A percentile compares a stretch with the other conserved stretches of the same genome.
Evolutionary conservation across 2,797 vertebrate genomes (phyloP).

Genomic region (Eurystomus glaucurus): DNA sequence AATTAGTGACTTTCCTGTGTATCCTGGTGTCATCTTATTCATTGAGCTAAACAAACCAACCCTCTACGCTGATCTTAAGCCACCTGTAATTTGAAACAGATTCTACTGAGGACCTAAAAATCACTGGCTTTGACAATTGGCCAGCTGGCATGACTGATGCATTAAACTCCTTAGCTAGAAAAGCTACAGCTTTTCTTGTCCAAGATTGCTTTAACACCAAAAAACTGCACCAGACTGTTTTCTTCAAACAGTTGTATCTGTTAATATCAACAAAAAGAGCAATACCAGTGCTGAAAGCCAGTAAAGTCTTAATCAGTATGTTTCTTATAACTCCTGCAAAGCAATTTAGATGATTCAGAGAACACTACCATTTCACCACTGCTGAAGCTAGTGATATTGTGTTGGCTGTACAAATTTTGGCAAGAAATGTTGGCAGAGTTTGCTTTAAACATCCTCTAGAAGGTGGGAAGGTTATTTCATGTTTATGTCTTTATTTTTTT

Average conservation of each 20-base stretch:
- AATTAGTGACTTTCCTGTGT: not conserved
- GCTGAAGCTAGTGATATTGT: not conserved
- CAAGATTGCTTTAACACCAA: not conserved
- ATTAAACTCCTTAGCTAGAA: not conserved
- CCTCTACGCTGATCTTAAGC: not conserved
- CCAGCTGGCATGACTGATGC: not conserved
- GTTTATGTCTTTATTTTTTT: not conserved
- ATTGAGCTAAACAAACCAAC: accelerated
- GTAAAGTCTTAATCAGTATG: not conserved
- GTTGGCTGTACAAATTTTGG: not conserved
- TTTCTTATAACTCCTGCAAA: not conserved
- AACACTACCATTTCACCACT: not conserved
- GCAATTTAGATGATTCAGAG: slow-evolving; percentile 17
- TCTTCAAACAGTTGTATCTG: not conserved
- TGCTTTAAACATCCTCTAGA: not conserved
- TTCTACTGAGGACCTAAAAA: not conserved
- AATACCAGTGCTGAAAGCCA: not conserved
- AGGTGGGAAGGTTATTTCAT: not conserved
- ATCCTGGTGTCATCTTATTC: not conserved
- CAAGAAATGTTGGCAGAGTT: slow-evolving; percentile 20
- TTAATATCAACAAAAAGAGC: not conserved
- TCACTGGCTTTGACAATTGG: not conserved
- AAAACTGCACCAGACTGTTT: not conserved
- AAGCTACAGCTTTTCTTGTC: not conserved
- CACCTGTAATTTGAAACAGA: not conserved